phyloP scores from a whole-genome alignment of 2,113 vertebrate genomes.

The Toxostoma redivivum region DNA sequence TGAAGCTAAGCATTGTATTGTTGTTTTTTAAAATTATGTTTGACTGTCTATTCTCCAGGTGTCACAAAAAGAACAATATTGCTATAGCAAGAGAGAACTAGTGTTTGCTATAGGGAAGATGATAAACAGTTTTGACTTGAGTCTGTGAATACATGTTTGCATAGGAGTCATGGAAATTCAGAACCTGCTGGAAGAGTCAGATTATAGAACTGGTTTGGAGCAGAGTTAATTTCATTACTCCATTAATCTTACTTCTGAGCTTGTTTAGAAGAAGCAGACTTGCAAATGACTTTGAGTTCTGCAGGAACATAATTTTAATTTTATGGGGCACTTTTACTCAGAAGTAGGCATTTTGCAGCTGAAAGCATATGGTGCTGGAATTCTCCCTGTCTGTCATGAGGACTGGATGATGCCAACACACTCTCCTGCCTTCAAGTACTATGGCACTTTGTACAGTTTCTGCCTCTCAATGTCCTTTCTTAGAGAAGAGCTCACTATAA shows the following conservation, averaged over 20 bases:
- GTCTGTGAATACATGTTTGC: neutral
- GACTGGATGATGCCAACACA: neutral
- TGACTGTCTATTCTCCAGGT: neutral
- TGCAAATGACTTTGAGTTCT: slow-evolving; percentile 13
- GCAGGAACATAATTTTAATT: slow-evolving; percentile 23
- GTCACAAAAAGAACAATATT: neutral
- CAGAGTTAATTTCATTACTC: slow-evolving; percentile 1
- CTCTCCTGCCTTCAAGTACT: neutral
- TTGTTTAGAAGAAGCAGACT: slow-evolving; percentile 7
- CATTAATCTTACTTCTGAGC: slow-evolving; percentile 16
- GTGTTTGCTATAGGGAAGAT: neutral
- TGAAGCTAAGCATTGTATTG: neutral
- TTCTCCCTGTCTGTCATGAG: neutral
- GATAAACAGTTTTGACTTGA: neutral
- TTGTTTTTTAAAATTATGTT: neutral
- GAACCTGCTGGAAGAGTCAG: neutral
- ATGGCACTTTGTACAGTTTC: neutral
- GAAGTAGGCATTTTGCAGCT: neutral
- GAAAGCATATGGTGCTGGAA: slow-evolving; percentile 13
- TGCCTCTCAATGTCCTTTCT: neutral
- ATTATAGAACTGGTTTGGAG: neutral
- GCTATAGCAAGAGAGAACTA: neutral
- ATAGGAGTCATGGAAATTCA: neutral
- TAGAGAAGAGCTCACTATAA: neutral
- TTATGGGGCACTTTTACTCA: neutral